A percentile compares a stretch with the other conserved stretches of the same genome.
Conservation (phyloP, 2,797 vertebrate genomes). For the Thaleichthys pacificus region DNA sequence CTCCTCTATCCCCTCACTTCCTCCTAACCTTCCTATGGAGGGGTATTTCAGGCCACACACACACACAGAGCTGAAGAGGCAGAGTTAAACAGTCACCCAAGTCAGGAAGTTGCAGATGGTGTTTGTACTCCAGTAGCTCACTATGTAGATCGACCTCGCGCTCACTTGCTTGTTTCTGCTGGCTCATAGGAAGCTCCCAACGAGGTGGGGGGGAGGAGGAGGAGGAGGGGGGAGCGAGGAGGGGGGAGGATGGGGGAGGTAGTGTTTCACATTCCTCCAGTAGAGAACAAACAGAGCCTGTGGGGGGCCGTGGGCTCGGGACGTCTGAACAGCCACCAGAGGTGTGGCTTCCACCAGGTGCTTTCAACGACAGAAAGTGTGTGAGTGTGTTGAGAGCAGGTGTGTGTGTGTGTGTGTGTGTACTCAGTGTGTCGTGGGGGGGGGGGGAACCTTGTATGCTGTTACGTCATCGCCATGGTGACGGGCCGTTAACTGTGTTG, state of each 20-base stretch:
- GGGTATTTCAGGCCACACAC: constrained; percentile 24
- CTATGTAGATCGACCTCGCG: neutral
- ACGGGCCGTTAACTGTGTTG: constrained; percentile 60
- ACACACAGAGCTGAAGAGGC: constrained; percentile 3
- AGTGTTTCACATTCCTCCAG: constrained; percentile 61
- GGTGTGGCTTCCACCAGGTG: constrained; percentile 50
- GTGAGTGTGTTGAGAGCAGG: neutral
- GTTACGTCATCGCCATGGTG: constrained; percentile 65
- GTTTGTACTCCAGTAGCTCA: constrained; percentile 3
- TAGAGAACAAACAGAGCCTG: constrained; percentile 36
- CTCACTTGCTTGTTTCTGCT: constrained; percentile 25
- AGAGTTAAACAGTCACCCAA: neutral
- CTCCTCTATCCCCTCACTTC: no score
- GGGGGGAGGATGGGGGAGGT: constrained; percentile 19
- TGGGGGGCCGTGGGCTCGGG: neutral
- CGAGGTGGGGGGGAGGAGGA: neutral
- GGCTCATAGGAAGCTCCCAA: constrained; percentile 38
- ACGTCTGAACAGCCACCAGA: neutral
- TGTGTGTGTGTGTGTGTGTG: neutral
- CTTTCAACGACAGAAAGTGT: neutral
- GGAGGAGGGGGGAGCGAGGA: no score
- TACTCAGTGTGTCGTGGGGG: constrained; percentile 7
- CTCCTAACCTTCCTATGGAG: no score
- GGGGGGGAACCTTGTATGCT: constrained; percentile 54
- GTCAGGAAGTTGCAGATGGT: constrained; percentile 26